A percentile compares a stretch with the other conserved stretches of the same genome.
Evolutionary conservation across 37 sponge, comb jelly and placozoan species (phyloP).

Genomic region (Bolinopsis microptera): DNA sequence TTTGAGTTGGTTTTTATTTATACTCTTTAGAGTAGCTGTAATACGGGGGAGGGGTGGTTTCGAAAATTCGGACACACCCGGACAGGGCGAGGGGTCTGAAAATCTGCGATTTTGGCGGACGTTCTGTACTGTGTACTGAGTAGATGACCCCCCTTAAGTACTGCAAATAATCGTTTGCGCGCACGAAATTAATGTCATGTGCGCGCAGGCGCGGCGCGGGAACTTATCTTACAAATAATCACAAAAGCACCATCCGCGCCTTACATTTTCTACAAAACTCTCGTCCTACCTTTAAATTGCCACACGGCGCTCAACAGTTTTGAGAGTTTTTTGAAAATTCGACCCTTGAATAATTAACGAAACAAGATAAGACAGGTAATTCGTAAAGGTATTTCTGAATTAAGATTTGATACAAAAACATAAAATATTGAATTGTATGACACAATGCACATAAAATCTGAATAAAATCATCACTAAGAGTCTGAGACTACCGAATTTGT

Average conservation of each 20-base stretch:
- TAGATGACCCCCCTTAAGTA: too few relatives aligned
- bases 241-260: background rate
- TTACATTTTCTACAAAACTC: background rate
- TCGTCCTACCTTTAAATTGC: background rate
- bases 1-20: too few relatives aligned
- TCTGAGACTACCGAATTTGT: constrained; percentile 30
- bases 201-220: too few relatives aligned
- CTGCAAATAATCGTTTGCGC: too few relatives aligned
- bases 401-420: background rate
- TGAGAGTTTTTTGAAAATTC: background rate
- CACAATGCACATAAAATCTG: background rate
- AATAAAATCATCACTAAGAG: background rate
- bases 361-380: background rate
- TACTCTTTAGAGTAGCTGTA: too few relatives aligned
- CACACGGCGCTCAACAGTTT: background rate
- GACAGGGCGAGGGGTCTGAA: too few relatives aligned
- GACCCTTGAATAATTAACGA: too few relatives aligned
- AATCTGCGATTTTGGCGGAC: too few relatives aligned
- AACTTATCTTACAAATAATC: background rate
- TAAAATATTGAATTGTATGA: background rate
- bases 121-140: too few relatives aligned
- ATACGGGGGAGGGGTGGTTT: too few relatives aligned
- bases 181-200: too few relatives aligned
- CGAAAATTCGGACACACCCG: too few relatives aligned
- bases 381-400: background rate